Percentiles rank a stretch among this genome's conserved stretches.
These are phyloP conservation scores for Halcyon smyrnensis DNA, from an alignment of 2,797 vertebrate species.

Conservation along the genomic window DNA sequence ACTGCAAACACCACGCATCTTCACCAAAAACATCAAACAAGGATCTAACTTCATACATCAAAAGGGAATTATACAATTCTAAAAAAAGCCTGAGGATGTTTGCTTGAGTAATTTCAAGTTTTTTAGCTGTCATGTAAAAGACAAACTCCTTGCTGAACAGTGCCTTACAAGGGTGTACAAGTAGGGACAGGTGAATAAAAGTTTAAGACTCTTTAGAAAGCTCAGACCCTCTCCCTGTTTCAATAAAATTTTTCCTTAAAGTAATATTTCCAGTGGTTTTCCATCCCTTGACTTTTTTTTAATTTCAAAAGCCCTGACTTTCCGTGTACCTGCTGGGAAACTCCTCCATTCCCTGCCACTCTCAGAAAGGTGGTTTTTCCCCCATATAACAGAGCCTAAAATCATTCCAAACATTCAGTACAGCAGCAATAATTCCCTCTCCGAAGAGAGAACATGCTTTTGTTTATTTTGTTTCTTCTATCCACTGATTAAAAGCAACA, in stretches of 20 bases:
- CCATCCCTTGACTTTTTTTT: background rate
- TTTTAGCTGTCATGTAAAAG: conserved; percentile 16
- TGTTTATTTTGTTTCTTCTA: background rate
- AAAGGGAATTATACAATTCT: conserved; percentile 10
- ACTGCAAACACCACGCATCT: background rate
- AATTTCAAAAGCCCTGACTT: background rate
- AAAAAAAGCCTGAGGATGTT: conserved; percentile 1
- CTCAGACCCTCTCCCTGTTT: background rate
- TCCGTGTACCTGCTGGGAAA: background rate
- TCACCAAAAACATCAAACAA: background rate
- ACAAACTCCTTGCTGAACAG: background rate
- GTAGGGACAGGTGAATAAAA: conserved; percentile 4
- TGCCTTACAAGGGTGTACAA: conserved; percentile 21
- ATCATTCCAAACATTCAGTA: background rate
- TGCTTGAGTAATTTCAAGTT: conserved; percentile 12
- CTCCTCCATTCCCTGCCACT: background rate
- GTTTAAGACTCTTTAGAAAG: background rate
- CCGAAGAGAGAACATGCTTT: background rate
- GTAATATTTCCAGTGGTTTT: background rate
- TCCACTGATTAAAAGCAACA: background rate
- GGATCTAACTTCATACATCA: background rate
- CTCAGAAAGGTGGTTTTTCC: background rate
- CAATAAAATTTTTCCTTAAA: background rate
- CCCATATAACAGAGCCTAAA: background rate
- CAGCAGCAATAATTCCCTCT: background rate